Evolutionary conservation across 2,888 invertebrate genomes (phyloP).

Genomic region (Scotopteryx bipunctaria): DNA sequence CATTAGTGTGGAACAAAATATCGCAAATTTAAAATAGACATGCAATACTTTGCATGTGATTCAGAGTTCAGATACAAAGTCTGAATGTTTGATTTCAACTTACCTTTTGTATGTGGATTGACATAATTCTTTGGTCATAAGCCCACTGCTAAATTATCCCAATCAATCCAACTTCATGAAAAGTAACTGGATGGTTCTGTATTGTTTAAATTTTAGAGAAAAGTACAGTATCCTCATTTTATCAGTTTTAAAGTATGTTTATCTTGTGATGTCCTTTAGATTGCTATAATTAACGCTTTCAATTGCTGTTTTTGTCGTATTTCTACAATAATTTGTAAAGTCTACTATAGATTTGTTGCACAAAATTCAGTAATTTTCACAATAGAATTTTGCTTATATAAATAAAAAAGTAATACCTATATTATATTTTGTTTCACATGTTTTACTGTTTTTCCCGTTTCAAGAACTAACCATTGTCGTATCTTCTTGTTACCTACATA

Average conservation of each 20-base stretch:
- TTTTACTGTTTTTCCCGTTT: constrained; percentile 22
- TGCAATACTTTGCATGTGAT: no score
- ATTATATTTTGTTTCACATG: constrained; percentile 39
- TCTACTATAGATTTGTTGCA: no score
- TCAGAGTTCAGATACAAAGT: no score
- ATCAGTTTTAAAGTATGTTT: neutral
- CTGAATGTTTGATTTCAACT: no score
- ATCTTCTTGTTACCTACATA: constrained; percentile 16
- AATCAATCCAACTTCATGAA: no score
- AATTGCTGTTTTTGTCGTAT: constrained; percentile 1
- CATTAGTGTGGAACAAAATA: constrained; percentile 75
- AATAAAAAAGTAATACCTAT: neutral
- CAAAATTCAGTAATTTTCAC: neutral
- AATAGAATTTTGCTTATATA: neutral
- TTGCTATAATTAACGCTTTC: constrained; percentile 7
- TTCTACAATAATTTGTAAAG: neutral
- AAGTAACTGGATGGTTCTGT: neutral
- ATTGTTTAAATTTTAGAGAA: neutral
- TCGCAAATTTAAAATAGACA: neutral
- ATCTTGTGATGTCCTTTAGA: constrained; percentile 14
- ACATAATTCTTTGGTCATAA: no score
- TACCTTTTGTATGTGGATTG: no score
- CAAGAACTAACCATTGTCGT: constrained; percentile 35
- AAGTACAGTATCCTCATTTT: neutral
- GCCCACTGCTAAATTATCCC: no score